Percentiles rank a stretch among this genome's conserved stretches.
These are phyloP conservation scores for Serilophus lunatus DNA, from an alignment of 2,113 vertebrate genomes.

Conservation along the genomic window DNA sequence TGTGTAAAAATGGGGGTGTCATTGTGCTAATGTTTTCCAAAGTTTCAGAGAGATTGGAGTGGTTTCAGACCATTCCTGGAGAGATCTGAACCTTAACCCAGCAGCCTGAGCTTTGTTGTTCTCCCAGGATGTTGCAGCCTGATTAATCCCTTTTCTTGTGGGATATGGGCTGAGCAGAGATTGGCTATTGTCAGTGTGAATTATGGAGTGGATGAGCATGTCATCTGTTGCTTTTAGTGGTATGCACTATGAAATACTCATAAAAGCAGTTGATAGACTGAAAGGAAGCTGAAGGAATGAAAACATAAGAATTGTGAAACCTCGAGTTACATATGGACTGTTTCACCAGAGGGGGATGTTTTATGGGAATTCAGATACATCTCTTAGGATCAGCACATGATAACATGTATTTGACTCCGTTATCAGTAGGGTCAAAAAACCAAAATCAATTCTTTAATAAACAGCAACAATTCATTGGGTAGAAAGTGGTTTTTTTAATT, in stretches of 20 bases:
- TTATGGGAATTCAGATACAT: background rate
- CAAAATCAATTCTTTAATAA: background rate
- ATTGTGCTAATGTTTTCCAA: background rate
- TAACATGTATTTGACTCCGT: background rate
- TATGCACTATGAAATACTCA: background rate
- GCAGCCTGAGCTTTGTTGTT: constrained; percentile 24
- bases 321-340: background rate
- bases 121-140: background rate
- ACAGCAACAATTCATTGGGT: background rate
- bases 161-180: constrained; percentile 31
- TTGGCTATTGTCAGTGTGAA: constrained; percentile 15
- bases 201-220: background rate
- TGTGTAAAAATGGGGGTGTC: background rate
- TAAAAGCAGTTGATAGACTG: background rate
- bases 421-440: background rate
- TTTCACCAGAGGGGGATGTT: background rate
- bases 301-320: background rate
- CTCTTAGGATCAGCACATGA: background rate
- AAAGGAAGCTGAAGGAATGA: background rate
- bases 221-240: constrained; percentile 44
- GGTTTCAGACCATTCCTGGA: background rate
- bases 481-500: background rate
- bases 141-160: constrained; percentile 42
- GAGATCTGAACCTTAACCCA: background rate
- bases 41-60: background rate